phyloP scores from a whole-genome alignment of 2,797 vertebrate species.

The Acanthurus tractus region DNA sequence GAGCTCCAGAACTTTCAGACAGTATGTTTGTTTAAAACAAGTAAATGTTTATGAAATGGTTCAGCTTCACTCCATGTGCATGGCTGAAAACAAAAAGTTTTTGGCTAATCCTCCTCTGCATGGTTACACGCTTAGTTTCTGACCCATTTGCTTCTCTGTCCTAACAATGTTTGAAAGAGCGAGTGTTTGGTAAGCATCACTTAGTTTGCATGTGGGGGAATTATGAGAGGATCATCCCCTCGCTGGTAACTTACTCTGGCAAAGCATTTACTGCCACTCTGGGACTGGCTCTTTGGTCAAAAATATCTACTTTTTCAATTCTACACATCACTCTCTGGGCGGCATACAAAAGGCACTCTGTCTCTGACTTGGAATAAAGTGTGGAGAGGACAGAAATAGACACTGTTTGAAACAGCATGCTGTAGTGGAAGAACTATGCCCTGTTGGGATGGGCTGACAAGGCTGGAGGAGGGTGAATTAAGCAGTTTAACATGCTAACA shows the following conservation, averaged over 20 bases:
- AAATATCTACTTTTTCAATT: conserved; percentile 77
- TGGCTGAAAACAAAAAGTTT: conserved; percentile 54
- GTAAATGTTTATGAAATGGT: conserved; percentile 68
- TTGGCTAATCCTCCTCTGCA: conserved; percentile 59
- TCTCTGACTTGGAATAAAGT: conserved; percentile 85
- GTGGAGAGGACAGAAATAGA: conserved; percentile 86
- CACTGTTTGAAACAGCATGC: conserved; percentile 82
- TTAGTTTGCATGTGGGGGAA: conserved; percentile 68
- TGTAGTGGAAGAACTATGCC: conserved; percentile 83
- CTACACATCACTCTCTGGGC: conserved; percentile 80
- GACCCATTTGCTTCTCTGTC: conserved; percentile 58
- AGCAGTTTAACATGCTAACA: conserved; percentile 54
- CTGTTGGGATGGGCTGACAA: conserved; percentile 66
- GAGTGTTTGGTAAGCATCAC: conserved; percentile 68
- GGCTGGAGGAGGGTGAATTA: conserved; percentile 48
- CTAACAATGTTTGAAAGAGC: conserved; percentile 59
- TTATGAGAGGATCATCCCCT: conserved; percentile 72
- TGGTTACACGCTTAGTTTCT: conserved; percentile 65
- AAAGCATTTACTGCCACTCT: conserved; percentile 60
- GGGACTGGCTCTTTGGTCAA: conserved; percentile 70
- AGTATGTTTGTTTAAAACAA: conserved; percentile 84
- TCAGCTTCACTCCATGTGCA: conserved; percentile 37
- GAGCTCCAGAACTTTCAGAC: conserved; percentile 96
- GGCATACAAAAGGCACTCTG: conserved; percentile 87
- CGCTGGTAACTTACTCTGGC: conserved; percentile 72